These are phyloP conservation scores for Struthio camelus DNA, from an alignment of 2,113 vertebrate species.

Conservation along the genomic window DNA sequence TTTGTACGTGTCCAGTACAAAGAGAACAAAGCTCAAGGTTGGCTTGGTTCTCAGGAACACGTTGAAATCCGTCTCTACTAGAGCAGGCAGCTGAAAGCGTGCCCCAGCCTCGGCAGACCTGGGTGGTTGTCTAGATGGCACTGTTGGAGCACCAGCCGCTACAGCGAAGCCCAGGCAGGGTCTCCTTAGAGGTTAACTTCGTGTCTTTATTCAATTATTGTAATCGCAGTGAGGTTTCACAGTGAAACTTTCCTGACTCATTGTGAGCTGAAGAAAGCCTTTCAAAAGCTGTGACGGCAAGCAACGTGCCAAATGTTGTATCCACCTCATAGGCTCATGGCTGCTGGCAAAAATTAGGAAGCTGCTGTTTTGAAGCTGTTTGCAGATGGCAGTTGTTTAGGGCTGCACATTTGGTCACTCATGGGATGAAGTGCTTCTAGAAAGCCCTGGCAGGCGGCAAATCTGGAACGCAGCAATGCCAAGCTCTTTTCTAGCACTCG, in stretches of 20 bases:
- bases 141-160: not conserved
- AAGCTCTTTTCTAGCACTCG: not conserved
- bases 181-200: not conserved
- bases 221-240: not conserved
- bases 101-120: not conserved
- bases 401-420: not conserved
- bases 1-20: not conserved
- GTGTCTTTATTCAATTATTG: not conserved
- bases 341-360: not conserved
- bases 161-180: not conserved
- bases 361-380: not conserved
- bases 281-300: not conserved
- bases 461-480: not conserved
- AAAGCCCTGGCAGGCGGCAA: not conserved
- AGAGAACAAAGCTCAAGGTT: not conserved
- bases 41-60: not conserved
- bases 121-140: not conserved
- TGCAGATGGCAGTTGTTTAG: not conserved
- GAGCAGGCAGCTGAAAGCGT: not conserved
- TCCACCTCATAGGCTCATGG: not conserved
- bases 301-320: not conserved
- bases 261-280: not conserved
- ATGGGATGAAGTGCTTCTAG: not conserved
- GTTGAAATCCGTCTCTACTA: not conserved
- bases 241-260: conserved; percentile 4